Base-by-base conservation (phyloP, 2,888 invertebrate species). In the Coelopa pilipes region DNA sequence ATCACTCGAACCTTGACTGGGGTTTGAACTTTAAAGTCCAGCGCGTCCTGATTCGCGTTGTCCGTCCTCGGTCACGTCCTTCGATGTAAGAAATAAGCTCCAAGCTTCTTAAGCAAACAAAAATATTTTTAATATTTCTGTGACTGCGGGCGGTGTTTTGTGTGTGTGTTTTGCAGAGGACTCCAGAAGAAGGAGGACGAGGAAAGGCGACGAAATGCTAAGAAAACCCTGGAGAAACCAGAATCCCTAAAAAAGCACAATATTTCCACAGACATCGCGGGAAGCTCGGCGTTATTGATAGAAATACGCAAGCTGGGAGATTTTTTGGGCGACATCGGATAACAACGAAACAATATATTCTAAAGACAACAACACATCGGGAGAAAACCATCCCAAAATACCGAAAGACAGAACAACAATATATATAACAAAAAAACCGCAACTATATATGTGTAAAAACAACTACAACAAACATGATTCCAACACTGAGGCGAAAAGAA, bases 61-160 rank as follows among this genome's bases (percentile, higher is more conserved):
- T n/a, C n/a, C n/a, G n/a, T n/a, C n/a, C n/a, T n/a, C n/a, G n/a
- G 34, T 34, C 7, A 34, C 34, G 34, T 34, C 34, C 34, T 34
- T 34, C 34, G 7, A 7, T 34, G 34, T 7, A 34, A 7, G 34
- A 34, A 4, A 34, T 7, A 7, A 34, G 34, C 34, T 34, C 34
- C 34, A 34, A 4, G 4, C 53, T 53, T 4, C 53, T 53, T 13
- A 53, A 53, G 10, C 53, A 53, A 53, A 53, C 13, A 53, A 15
- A 53, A 53, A 53, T 53, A 53, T 53, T 53, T 53, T 53, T 53
- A 53, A 53, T 53, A 53, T 53, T 53, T 53, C 15, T n/a, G 53
- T 53, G 15, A 53, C 53, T 53, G 53, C 53, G 53, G 53, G 53
- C 53, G 53, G 53, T 7, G 10, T 15, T 2, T n/a, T 53, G 53